Base-by-base conservation (phyloP, 2,888 invertebrate species). In the Ormyrus thymus region DNA sequence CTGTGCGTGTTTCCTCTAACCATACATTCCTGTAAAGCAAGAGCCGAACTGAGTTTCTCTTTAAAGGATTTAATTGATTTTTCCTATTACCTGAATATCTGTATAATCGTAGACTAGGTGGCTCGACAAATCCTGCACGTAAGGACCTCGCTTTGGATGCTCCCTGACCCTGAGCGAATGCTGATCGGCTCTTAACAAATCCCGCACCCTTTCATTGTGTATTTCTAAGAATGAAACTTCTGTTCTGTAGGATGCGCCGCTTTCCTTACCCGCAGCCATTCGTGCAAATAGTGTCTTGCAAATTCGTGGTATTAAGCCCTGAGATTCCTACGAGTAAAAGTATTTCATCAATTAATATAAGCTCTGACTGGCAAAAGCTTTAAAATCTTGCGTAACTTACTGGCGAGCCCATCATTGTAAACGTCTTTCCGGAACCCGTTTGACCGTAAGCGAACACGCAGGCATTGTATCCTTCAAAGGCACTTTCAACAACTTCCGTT, bases 361-460 rank as follows among this genome's bases (percentile, higher is more conserved):
- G n/a, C 6, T 55, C 55, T 55, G n/a, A 4, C 13, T n/a, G 11
- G 55, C 11, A 55, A 55, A 55, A 61, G 43, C 29, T 61, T 61
- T 61, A 13, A 8, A 11, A 46, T 46, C 7, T 66, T 29, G 53
- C 66, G 50, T 15, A 69, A 81, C 91, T 90, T 90, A 95, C 95
- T 84, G 93, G 91, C 8, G 94, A 93, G 6, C 97, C 97, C 96
- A 97, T 97, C 97, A 97, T 97, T 53, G 97, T 97, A 89, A 95
- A 96, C 0, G 97, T 97, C 91, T 97, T 97, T 74, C 97, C 97
- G 89, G 96, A 96, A 82, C 97, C 97, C 4, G 97, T 97, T 92
- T 97, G 97, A 29, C 97, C 97, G 89, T 97, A 97, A 61, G 97
- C 97, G 91, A 97, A 97, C 76, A 97, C 96, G 88, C 97, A 97